These are phyloP conservation scores for Odontesthes bonariensis DNA, from an alignment of 2,113 vertebrate genomes.

Conservation along the genomic window DNA sequence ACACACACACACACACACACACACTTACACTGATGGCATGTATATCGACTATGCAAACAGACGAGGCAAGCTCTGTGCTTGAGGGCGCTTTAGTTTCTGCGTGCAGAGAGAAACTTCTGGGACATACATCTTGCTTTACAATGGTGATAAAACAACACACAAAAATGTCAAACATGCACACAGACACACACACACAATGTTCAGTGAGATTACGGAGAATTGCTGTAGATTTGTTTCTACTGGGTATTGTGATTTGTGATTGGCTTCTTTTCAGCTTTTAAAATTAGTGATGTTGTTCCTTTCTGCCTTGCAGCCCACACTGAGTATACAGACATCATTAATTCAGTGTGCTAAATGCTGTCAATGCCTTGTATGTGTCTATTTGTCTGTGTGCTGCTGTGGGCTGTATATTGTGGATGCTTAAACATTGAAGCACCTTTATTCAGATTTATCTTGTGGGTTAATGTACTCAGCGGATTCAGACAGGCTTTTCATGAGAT, in stretches of 20 bases:
- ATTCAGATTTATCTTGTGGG: slow-evolving; percentile 39
- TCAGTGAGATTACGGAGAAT: slow-evolving; percentile 1
- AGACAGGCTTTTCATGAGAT: slow-evolving; percentile 19
- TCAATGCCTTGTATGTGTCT: slow-evolving; percentile 32
- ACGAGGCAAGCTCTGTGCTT: slow-evolving; percentile 39
- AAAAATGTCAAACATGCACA: slow-evolving; percentile 10
- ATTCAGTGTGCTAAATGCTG: slow-evolving; percentile 63
- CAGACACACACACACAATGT: neutral
- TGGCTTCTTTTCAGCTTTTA: slow-evolving; percentile 58
- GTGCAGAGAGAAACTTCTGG: slow-evolving; percentile 48
- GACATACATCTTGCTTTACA: slow-evolving; percentile 58
- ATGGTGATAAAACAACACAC: slow-evolving; percentile 34
- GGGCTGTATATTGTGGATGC: slow-evolving; percentile 1
- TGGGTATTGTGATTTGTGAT: slow-evolving; percentile 49
- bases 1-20: slow-evolving; percentile 32
- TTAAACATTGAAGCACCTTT: slow-evolving; percentile 21
- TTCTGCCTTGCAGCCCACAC: slow-evolving; percentile 39
- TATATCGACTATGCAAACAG: slow-evolving; percentile 53
- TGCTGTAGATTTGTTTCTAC: slow-evolving; percentile 32
- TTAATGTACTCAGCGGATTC: slow-evolving; percentile 43
- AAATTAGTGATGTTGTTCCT: slow-evolving; percentile 60
- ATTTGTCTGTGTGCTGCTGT: slow-evolving; percentile 13
- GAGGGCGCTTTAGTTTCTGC: slow-evolving; percentile 40
- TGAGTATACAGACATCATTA: slow-evolving; percentile 53
- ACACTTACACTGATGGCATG: slow-evolving; percentile 44